Base-by-base conservation (phyloP, 2,888 invertebrate genomes). In the Zeuzera pyrina region DNA sequence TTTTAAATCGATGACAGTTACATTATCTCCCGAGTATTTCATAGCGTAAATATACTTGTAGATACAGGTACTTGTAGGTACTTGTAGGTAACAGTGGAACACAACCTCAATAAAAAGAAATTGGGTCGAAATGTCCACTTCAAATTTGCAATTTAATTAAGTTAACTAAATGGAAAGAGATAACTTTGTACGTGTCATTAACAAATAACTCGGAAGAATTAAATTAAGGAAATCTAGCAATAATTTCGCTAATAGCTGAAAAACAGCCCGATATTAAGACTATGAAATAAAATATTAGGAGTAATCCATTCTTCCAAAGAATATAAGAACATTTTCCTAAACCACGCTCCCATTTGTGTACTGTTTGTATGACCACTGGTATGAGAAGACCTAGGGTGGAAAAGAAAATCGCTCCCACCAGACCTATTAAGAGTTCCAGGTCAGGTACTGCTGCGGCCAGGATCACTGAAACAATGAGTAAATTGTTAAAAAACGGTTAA, bases 321-420 rank as follows among this genome's bases (percentile, higher is more conserved):
- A 87, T 85, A 85, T 90, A 91, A 10, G 86, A 85, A 34, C 70
- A 84, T 16, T 55, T 61, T 1, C 93, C 93, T 15, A 90, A 70
- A 3, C 85, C 86, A 15, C 85, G 69, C 8, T 91, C 89, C 89
- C 90, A 91, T 36, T 84, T 78, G 42, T 90, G 86, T 5, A 92
- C 86, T 0, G 89, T 90, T 54, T 94, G 91, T 2, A 93, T 85
- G 10, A 91, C 72, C 1, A 91, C 87, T 11, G 93, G 93, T 23
- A 91, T 88, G 29, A 90, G 81, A 8, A 93, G 84, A 1, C 96
- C 95, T 31, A 90, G 77, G 6, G 88, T 87, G 3, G 91, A 90
- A 53, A 90, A 88, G 51, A 89, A 89, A 5, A 89, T 85, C 2
- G 96, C 91, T 1, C 97, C 97, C 0, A 97, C 93, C 23, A 97